Evolutionary conservation across 2,113 vertebrate species (phyloP).

Genomic region (Scortum barcoo): DNA sequence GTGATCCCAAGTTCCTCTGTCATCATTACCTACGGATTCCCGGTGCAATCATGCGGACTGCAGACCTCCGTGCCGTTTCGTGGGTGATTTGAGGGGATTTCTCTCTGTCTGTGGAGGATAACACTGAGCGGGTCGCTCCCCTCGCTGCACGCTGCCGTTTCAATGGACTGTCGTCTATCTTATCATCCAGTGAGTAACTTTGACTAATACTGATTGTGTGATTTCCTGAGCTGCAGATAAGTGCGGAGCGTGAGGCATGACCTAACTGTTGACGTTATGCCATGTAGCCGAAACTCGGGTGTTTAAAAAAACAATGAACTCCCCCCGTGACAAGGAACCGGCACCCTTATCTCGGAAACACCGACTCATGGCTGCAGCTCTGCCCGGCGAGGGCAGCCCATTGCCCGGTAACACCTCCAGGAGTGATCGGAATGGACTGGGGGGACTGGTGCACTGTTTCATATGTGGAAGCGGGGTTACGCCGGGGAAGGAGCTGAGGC

Average conservation of each 20-base stretch:
- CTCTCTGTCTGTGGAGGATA: slow-evolving; percentile 40
- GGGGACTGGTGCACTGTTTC: slow-evolving; percentile 89
- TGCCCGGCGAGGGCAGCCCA: slow-evolving; percentile 81
- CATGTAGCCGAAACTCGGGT: slow-evolving; percentile 62
- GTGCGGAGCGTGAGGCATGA: slow-evolving; percentile 57
- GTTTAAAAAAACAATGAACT: slow-evolving; percentile 80
- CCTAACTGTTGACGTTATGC: slow-evolving; percentile 49
- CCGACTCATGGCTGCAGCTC: slow-evolving; percentile 91
- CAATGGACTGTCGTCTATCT: slow-evolving; percentile 67
- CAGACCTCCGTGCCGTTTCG: slow-evolving; percentile 38
- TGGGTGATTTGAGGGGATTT: slow-evolving; percentile 43
- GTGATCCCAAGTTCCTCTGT: slow-evolving; percentile 52
- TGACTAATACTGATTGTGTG: slow-evolving; percentile 57
- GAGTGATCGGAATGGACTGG: slow-evolving; percentile 81
- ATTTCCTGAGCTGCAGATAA: slow-evolving; percentile 54
- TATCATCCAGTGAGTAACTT: slow-evolving; percentile 67
- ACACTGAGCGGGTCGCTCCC: slow-evolving; percentile 57
- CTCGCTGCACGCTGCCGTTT: slow-evolving; percentile 63
- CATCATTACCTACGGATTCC: slow-evolving; percentile 47
- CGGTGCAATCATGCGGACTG: slow-evolving; percentile 57
- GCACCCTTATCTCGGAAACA: slow-evolving; percentile 89
- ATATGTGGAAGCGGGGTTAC: slow-evolving; percentile 93
- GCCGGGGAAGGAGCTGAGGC: slow-evolving; percentile 88
- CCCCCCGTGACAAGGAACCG: slow-evolving; percentile 80
- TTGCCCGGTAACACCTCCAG: slow-evolving; percentile 78